Percentiles rank a stretch among this genome's conserved stretches.
Evolutionary conservation across 2,797 vertebrate genomes (phyloP).

Genomic region (Atherinosoma microstoma): DNA sequence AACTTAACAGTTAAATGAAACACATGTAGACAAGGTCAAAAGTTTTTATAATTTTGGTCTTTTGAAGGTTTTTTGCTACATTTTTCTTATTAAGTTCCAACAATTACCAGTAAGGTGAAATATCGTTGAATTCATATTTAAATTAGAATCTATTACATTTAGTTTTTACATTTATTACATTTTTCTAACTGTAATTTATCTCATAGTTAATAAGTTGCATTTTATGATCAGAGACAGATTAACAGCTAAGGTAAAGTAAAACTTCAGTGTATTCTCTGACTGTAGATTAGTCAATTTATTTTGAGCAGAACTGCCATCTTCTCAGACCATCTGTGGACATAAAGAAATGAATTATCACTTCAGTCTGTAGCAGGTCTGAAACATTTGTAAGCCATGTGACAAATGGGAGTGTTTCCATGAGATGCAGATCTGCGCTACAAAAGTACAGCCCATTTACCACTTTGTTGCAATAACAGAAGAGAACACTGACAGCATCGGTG

Average conservation of each 20-base stretch:
- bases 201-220: neutral
- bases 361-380: neutral
- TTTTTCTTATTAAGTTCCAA: no score
- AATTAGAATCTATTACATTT: neutral
- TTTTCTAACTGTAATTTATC: neutral
- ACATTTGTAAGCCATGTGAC: neutral
- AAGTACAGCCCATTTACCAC: no score
- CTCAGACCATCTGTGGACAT: neutral
- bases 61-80: no score
- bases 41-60: no score
- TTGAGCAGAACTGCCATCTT: neutral
- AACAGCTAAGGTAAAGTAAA: neutral
- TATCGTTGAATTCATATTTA: neutral
- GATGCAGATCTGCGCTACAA: no score
- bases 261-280: neutral
- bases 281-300: neutral
- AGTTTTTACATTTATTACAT: no score
- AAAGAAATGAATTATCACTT: neutral
- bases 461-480: no score
- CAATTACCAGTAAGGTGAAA: no score
- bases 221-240: neutral
- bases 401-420: neutral
- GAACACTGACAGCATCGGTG: neutral
- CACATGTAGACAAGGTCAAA: no score
- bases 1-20: no score